These are phyloP conservation scores for Thyatira batis DNA, from an alignment of 2,888 invertebrate species.

Conservation along the genomic window DNA sequence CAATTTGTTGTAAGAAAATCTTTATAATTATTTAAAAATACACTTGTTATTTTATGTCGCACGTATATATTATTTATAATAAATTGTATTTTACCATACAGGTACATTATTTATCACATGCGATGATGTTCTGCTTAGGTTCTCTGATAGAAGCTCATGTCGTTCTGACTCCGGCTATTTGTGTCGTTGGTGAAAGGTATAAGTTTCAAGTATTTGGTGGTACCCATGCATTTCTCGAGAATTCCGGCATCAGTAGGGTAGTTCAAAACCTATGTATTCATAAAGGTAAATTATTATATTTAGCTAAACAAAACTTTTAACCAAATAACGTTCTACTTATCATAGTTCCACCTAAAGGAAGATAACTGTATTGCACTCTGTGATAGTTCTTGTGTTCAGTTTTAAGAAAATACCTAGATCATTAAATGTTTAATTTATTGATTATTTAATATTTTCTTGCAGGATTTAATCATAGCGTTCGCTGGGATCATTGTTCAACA, in stretches of 20 bases:
- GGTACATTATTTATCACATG: conserved; percentile 68
- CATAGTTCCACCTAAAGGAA: too few species aligned
- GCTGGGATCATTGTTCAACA: conserved; percentile 49
- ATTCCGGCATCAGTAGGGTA: conserved; percentile 41
- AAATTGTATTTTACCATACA: conserved; percentile 21
- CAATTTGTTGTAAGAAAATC: conserved; percentile 58
- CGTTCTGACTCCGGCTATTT: conserved; percentile 65
- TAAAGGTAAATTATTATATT: conserved; percentile 47
- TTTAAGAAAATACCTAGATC: neutral
- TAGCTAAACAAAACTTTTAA: too few species aligned
- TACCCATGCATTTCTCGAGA: conserved; percentile 56
- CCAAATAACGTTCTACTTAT: too few species aligned
- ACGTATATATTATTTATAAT: neutral
- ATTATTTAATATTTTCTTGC: conserved; percentile 8
- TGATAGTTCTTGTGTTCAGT: too few species aligned
- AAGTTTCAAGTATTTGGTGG: conserved; percentile 63
- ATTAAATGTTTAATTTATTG: neutral
- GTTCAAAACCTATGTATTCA: conserved; percentile 64
- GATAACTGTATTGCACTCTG: too few species aligned
- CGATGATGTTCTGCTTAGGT: conserved; percentile 70
- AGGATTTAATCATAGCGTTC: conserved; percentile 59
- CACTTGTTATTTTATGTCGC: neutral
- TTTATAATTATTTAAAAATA: neutral
- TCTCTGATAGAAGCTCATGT: conserved; percentile 67
- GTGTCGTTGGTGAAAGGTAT: conserved; percentile 60